These are phyloP conservation scores for Meteorus cinctellus DNA, from an alignment of 2,888 invertebrate species.

Conservation along the genomic window DNA sequence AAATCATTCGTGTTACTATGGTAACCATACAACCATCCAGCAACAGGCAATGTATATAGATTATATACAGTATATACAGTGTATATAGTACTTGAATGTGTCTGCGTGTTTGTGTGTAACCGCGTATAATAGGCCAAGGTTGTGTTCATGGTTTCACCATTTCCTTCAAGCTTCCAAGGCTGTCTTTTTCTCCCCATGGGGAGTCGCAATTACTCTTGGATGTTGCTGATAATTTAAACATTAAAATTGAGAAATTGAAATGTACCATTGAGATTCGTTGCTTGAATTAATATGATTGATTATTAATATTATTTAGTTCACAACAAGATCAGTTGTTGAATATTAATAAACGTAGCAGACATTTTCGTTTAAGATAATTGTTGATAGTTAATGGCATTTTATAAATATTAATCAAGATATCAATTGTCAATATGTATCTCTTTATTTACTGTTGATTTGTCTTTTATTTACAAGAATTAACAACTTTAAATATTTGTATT, in stretches of 20 bases:
- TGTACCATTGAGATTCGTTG: not conserved
- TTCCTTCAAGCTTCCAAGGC: slow-evolving; percentile 46
- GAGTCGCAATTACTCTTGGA: slow-evolving; percentile 27
- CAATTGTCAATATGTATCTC: too few relatives aligned
- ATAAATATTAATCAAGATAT: too few relatives aligned
- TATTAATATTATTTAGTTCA: not conserved
- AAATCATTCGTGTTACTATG: not conserved
- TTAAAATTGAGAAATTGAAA: slow-evolving; percentile 2
- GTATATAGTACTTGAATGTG: not conserved
- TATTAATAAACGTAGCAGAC: too few relatives aligned
- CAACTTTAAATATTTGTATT: too few relatives aligned
- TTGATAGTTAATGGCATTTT: too few relatives aligned
- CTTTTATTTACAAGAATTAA: too few relatives aligned
- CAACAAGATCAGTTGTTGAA: too few relatives aligned
- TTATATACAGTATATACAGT: not conserved
- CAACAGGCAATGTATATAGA: slow-evolving; percentile 17
- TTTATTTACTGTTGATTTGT: too few relatives aligned
- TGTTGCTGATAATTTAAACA: slow-evolving; percentile 24
- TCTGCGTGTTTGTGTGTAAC: not conserved
- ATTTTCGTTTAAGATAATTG: too few relatives aligned
- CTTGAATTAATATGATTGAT: not conserved
- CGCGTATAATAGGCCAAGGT: slow-evolving; percentile 43
- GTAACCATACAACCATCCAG: not conserved
- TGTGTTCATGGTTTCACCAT: slow-evolving; percentile 41
- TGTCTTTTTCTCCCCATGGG: not conserved